Evolutionary conservation across 2,888 invertebrate genomes (phyloP), one percentile per base, ranked within the genome.

Genomic region (Holacanthella duospinosa): DNA sequence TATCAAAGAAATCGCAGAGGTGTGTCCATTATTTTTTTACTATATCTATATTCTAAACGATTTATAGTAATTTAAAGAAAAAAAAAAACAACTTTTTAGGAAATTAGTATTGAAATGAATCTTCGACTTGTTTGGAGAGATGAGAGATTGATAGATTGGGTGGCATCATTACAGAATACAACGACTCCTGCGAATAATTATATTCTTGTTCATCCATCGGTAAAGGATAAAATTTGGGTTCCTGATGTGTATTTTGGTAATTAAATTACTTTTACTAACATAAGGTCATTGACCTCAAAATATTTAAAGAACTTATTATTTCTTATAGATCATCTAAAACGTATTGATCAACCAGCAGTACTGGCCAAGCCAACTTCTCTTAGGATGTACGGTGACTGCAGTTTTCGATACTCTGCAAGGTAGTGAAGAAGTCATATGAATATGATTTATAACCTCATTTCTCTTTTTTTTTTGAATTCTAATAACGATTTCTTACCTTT

Each of bases 351-450:
- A 55, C 74, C 72, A 43, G 65, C 69, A 21, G 62, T 74, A 43
- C 67, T 74, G 29, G 67, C 71, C 0, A 70, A 72, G 60, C 73
- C 74, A 24, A 71, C 73, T 1, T 71, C 71, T 12, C 66, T 74
- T 55, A 62, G 74, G 54, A 71, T 74, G n/a, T 74, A 74, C 62
- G 71, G 71, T 27, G 70, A 73, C 55, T 70, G 68, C 59, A 63
- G 66, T 25, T 69, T 74, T 2, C 66, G 74, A 27, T 74, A 74
- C 59, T 74, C 74, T 16, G 73, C 71, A 4, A 73, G 74, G 74
- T 73, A 67, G 62, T n/a, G n/a, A n/a, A n/a, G n/a, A n/a, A n/a
- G n/a, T n/a, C n/a, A n/a, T n/a, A n/a, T n/a, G n/a, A n/a, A n/a
- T n/a, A n/a, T n/a, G n/a, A n/a, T n/a, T n/a, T n/a, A n/a, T n/a